These are phyloP conservation scores for Eueides isabella DNA, from an alignment of 1,140 invertebrate species.

Conservation along the genomic window DNA sequence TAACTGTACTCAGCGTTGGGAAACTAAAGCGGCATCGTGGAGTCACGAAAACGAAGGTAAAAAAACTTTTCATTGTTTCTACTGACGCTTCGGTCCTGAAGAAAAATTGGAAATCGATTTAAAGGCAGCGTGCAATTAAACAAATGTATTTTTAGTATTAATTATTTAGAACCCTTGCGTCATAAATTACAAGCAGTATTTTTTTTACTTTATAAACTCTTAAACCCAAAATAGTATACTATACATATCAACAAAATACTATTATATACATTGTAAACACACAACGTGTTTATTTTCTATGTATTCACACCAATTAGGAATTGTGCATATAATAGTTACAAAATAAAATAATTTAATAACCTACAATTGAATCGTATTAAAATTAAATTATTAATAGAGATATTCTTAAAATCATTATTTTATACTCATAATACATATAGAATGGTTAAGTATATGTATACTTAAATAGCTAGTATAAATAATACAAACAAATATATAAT, in stretches of 20 bases:
- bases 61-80: constrained; percentile 79
- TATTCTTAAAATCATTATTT: background rate
- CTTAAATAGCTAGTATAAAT: background rate
- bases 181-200: background rate
- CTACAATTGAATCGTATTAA: background rate
- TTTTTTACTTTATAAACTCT: constrained; percentile 16
- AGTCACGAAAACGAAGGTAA: constrained; percentile 82
- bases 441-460: no score
- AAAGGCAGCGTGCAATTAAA: constrained; percentile 17
- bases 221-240: constrained; percentile 1
- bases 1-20: constrained; percentile 78
- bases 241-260: constrained; percentile 21
- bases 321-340: background rate
- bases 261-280: constrained; percentile 31
- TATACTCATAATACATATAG: background rate
- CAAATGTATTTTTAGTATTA: constrained; percentile 14
- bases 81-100: constrained; percentile 60
- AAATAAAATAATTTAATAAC: background rate
- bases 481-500: background rate
- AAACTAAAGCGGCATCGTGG: constrained; percentile 81
- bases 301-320: background rate
- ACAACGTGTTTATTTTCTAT: constrained; percentile 2
- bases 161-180: background rate
- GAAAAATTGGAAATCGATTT: constrained; percentile 69
- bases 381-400: background rate